These are phyloP conservation scores for Zaprionus bogoriensis DNA, from an alignment of 2,888 invertebrate genomes.

Conservation along the genomic window DNA sequence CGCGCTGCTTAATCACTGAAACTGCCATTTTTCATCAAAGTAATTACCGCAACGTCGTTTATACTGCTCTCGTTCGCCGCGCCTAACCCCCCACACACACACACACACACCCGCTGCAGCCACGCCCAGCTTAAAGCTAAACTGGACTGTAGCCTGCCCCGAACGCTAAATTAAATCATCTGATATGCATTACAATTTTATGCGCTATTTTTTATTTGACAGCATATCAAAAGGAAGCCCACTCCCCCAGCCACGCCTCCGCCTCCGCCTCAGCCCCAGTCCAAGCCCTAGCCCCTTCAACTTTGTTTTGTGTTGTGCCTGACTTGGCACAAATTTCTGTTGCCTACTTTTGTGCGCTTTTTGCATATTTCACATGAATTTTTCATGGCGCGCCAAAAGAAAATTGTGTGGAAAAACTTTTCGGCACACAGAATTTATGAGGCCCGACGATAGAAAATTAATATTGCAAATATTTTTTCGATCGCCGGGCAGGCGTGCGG, in stretches of 20 bases:
- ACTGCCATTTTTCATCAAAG: conserved; percentile 76
- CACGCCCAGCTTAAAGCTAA: conserved; percentile 17
- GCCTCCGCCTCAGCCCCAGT: neutral
- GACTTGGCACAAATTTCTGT: conserved; percentile 45
- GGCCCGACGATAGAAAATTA: conserved; percentile 47
- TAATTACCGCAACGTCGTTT: conserved; percentile 56
- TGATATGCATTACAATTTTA: conserved; percentile 70
- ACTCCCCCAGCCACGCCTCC: neutral
- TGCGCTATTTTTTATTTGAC: conserved; percentile 62
- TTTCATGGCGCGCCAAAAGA: conserved; percentile 41
- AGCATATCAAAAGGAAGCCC: conserved; percentile 21
- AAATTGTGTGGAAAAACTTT: conserved; percentile 16
- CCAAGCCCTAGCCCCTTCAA: conserved; percentile 5
- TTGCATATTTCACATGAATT: conserved; percentile 42
- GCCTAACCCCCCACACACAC: neutral
- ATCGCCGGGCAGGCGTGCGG: neutral
- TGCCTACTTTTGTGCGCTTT: conserved; percentile 64
- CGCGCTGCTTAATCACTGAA: conserved; percentile 67
- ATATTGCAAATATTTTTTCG: conserved; percentile 48
- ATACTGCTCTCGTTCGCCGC: conserved; percentile 21
- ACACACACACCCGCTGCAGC: neutral
- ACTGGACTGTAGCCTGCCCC: neutral
- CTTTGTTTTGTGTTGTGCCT: conserved; percentile 5
- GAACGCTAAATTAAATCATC: conserved; percentile 68
- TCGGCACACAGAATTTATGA: conserved; percentile 41